These are phyloP conservation scores for Dasysyrphus albostriatus DNA, from an alignment of 2,888 invertebrate species.

Conservation along the genomic window DNA sequence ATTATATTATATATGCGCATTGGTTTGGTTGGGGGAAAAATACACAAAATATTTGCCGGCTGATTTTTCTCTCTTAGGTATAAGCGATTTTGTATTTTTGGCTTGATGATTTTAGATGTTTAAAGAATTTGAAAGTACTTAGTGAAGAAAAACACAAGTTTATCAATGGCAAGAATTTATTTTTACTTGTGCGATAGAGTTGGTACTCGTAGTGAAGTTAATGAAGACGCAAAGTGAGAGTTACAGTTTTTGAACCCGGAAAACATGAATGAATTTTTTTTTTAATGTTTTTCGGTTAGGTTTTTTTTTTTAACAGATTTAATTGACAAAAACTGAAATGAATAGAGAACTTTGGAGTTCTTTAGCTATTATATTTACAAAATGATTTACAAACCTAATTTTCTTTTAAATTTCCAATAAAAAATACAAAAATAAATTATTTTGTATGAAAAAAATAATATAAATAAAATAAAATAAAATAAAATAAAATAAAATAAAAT, in stretches of 20 bases:
- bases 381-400: no score
- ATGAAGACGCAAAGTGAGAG: not conserved
- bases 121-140: not conserved
- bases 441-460: no score
- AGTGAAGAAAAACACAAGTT: not conserved
- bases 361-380: no score
- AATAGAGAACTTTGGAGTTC: no score
- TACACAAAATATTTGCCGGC: not conserved
- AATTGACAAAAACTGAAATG: no score
- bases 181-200: not conserved
- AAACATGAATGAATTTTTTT: not conserved
- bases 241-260: conserved; percentile 6
- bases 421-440: no score
- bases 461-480: no score
- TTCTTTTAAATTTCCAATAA: no score
- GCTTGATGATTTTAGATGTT: conserved; percentile 7
- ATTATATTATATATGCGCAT: not conserved
- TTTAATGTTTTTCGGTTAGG: no score
- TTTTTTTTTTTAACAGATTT: no score
- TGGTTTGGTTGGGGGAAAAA: not conserved
- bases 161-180: not conserved
- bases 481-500: no score
- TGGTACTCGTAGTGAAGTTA: not conserved
- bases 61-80: not conserved
- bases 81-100: not conserved